A percentile compares a stretch with the other conserved stretches of the same genome.
phyloP scores from a whole-genome alignment of 2,113 vertebrate genomes.

The Sitta europaea region DNA sequence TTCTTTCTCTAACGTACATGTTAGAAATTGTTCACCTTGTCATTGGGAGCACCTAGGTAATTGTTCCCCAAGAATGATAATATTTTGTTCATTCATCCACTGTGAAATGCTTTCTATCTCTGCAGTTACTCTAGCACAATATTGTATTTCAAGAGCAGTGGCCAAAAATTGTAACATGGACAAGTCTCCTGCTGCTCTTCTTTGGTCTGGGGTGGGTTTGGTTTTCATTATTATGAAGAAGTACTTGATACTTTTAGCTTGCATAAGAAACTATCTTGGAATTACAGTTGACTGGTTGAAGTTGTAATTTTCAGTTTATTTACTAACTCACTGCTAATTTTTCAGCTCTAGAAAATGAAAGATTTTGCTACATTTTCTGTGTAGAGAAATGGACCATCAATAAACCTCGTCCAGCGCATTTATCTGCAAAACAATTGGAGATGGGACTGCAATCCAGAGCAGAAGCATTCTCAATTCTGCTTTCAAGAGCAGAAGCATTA shows the following conservation, averaged over 20 bases:
- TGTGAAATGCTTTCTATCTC: slow-evolving; percentile 7
- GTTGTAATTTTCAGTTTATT: not conserved
- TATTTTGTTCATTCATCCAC: slow-evolving; percentile 21
- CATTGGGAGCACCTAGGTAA: not conserved
- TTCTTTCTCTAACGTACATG: not conserved
- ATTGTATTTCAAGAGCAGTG: slow-evolving; percentile 28
- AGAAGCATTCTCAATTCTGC: not conserved
- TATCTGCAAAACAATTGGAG: not conserved
- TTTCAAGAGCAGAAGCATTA: not conserved
- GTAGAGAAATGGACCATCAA: not conserved
- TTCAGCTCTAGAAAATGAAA: not conserved
- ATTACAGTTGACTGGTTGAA: not conserved
- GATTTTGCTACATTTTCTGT: not conserved
- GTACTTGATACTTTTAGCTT: not conserved
- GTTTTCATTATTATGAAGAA: not conserved
- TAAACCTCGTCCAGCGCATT: not conserved
- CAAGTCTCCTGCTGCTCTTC: not conserved
- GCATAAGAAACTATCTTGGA: not conserved
- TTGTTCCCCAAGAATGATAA: not conserved
- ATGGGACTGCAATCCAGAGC: not conserved
- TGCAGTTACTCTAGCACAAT: slow-evolving; percentile 16
- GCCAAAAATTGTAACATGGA: not conserved
- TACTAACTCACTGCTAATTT: not conserved
- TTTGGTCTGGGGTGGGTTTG: not conserved
- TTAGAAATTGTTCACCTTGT: not conserved